A percentile compares a stretch with the other conserved stretches of the same genome.
Conservation (phyloP, 1,140 invertebrate species). For the Megalonaias nervosa region DNA sequence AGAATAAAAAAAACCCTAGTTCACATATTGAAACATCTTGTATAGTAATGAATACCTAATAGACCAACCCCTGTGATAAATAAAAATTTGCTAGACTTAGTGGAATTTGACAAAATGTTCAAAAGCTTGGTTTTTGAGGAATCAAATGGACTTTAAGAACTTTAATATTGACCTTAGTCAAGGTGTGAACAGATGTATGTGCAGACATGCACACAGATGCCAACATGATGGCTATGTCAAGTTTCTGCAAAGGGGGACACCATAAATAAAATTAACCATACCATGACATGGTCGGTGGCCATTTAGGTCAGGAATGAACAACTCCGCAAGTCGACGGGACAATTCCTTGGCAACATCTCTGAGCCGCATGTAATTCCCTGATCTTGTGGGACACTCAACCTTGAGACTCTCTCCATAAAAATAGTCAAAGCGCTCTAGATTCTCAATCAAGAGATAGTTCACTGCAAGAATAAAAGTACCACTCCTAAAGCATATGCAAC, state of each 20-base stretch:
- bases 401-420: constrained; percentile 68
- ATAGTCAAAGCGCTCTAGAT: constrained; percentile 66
- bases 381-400: constrained; percentile 69
- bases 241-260: neutral
- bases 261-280: constrained; percentile 27
- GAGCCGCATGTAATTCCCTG: constrained; percentile 62
- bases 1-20: too few relatives aligned
- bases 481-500: neutral
- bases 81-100: neutral
- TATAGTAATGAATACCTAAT: too few relatives aligned
- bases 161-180: too few relatives aligned
- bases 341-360: constrained; percentile 63
- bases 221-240: too few relatives aligned
- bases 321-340: constrained; percentile 54
- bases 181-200: neutral
- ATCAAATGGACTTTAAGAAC: neutral
- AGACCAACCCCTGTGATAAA: too few relatives aligned
- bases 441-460: constrained; percentile 68
- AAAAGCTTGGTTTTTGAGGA: neutral
- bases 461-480: constrained; percentile 49
- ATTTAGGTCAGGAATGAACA: constrained; percentile 65
- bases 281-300: constrained; percentile 69
- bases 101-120: neutral
- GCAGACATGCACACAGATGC: too few relatives aligned
- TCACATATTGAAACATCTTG: too few relatives aligned